These are phyloP conservation scores for Pholis gunnellus DNA, from an alignment of 2,113 vertebrate species.

Conservation along the genomic window DNA sequence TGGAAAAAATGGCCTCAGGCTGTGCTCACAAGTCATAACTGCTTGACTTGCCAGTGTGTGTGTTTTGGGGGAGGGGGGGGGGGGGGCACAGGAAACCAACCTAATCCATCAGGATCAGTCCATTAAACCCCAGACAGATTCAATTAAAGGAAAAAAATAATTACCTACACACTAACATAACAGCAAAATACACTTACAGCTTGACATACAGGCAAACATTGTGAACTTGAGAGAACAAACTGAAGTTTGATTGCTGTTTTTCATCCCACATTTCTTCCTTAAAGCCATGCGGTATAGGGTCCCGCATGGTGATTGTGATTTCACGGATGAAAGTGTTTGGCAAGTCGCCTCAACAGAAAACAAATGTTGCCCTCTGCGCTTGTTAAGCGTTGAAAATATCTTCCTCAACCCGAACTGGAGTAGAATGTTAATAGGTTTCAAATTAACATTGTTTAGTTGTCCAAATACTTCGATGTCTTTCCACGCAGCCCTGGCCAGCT, in stretches of 20 bases:
- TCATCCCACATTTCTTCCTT: constrained; percentile 12
- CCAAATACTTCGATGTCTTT: constrained; percentile 66
- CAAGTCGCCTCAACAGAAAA: constrained; percentile 59
- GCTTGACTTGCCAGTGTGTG: constrained; percentile 30
- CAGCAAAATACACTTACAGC: constrained; percentile 39
- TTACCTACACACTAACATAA: constrained; percentile 55
- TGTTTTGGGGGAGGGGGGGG: constrained; percentile 1
- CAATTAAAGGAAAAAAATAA: constrained; percentile 76
- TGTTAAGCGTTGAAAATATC: constrained; percentile 66
- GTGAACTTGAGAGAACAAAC: constrained; percentile 35
- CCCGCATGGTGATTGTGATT: constrained; percentile 52
- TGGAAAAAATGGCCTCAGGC: constrained; percentile 46
- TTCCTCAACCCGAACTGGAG: constrained; percentile 64
- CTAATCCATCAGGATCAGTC: constrained; percentile 72
- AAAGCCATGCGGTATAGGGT: not conserved
- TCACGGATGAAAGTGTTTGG: constrained; percentile 53
- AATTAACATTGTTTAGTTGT: constrained; percentile 81
- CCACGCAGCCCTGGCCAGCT: constrained; percentile 68
- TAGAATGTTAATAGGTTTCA: constrained; percentile 76
- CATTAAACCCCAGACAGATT: constrained; percentile 78
- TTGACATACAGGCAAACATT: constrained; percentile 54
- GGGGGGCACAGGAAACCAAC: constrained; percentile 63
- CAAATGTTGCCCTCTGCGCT: constrained; percentile 55
- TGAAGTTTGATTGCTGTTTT: constrained; percentile 25
- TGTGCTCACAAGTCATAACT: constrained; percentile 54